These are phyloP conservation scores for Ranitomeya variabilis DNA, from an alignment of 2,113 vertebrate species.

Conservation along the genomic window DNA sequence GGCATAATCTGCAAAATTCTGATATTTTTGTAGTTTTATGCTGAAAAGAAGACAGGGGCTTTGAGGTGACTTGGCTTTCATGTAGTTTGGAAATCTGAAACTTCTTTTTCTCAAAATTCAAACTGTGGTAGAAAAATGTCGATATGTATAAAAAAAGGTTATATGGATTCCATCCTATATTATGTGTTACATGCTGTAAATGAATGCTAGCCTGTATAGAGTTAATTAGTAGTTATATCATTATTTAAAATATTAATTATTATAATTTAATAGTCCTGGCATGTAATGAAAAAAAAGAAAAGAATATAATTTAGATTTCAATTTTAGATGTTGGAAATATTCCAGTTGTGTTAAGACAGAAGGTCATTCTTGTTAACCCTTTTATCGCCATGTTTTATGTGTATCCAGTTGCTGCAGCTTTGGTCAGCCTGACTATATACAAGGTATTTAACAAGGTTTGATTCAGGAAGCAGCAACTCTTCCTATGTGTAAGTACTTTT, in stretches of 20 bases:
- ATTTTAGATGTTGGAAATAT: conserved; percentile 52
- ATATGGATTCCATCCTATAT: not conserved
- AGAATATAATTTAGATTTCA: conserved; percentile 56
- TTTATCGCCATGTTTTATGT: conserved; percentile 17
- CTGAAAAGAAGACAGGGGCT: not conserved
- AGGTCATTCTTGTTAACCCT: conserved; percentile 47
- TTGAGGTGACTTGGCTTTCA: not conserved
- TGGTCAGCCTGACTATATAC: not conserved
- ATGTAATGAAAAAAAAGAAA: conserved; percentile 44
- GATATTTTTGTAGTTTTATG: not conserved
- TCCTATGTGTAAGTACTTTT: not conserved
- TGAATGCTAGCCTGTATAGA: not conserved
- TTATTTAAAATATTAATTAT: conserved; percentile 44
- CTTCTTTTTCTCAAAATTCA: not conserved
- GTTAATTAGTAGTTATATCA: not conserved
- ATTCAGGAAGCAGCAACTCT: not conserved
- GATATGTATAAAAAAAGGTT: not conserved
- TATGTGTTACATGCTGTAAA: not conserved
- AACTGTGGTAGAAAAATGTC: not conserved
- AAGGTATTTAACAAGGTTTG: not conserved
- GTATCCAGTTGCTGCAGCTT: not conserved
- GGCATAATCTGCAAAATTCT: not conserved
- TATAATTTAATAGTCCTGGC: conserved; percentile 33
- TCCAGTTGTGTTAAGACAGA: conserved; percentile 24
- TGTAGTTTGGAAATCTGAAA: not conserved